Evolutionary conservation across 2,113 vertebrate species (phyloP).

Genomic region (Oryzias melastigma): DNA sequence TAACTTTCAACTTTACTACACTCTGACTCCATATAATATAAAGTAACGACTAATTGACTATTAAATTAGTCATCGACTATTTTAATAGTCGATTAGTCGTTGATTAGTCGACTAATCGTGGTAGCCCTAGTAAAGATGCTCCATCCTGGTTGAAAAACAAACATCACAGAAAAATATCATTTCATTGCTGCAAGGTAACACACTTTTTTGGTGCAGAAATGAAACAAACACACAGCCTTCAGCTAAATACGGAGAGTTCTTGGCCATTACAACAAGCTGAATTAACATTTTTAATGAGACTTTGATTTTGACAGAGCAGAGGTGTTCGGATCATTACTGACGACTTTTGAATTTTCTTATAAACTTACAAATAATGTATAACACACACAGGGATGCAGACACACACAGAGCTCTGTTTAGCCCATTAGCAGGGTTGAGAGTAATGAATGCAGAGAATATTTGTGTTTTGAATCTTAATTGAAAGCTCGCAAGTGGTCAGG

Average conservation of each 20-base stretch:
- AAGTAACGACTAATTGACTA: no score
- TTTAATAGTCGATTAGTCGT: no score
- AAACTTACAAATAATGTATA: slow-evolving; percentile 27
- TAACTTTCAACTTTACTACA: no score
- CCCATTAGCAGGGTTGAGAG: slow-evolving; percentile 67
- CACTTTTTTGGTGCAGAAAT: no score
- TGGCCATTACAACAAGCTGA: slow-evolving; percentile 50
- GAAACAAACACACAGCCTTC: slow-evolving; percentile 3
- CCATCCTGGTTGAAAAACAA: no score
- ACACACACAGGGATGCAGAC: slow-evolving; percentile 15
- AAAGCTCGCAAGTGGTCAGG: slow-evolving; percentile 89
- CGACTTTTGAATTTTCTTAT: slow-evolving; percentile 55
- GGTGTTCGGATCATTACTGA: slow-evolving; percentile 47
- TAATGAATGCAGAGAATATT: slow-evolving; percentile 83
- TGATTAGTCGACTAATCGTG: no score
- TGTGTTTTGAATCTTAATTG: slow-evolving; percentile 96
- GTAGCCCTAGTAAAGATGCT: no score
- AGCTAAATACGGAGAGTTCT: slow-evolving; percentile 54
- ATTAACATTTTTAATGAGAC: slow-evolving; percentile 51
- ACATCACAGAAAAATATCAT: no score
- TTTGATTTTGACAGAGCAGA: slow-evolving; percentile 59
- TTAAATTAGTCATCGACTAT: no score
- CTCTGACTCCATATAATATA: no score
- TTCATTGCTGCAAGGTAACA: no score
- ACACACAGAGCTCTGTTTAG: slow-evolving; percentile 48